A percentile compares a stretch with the other conserved stretches of the same genome.
phyloP scores from a whole-genome alignment of 2,797 vertebrate genomes.

The Numenius phaeopus region DNA sequence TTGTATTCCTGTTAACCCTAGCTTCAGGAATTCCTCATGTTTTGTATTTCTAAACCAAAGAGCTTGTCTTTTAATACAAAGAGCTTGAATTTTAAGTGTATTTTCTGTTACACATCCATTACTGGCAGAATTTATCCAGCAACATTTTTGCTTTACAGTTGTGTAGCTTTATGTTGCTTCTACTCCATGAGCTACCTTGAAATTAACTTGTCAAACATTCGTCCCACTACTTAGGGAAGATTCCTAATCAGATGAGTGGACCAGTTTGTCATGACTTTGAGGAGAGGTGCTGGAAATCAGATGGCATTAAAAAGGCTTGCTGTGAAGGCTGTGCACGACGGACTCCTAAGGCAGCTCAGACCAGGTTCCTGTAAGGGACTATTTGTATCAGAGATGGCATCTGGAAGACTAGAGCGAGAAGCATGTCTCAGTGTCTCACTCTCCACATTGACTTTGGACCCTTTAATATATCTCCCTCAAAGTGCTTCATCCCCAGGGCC shows the following conservation, averaged over 20 bases:
- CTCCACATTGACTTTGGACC: neutral
- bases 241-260: conserved; percentile 29
- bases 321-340: neutral
- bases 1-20: conserved; percentile 20
- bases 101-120: conserved; percentile 49
- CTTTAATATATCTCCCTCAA: neutral
- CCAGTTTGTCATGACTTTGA: conserved; percentile 7
- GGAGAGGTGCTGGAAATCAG: neutral
- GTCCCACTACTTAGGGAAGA: neutral
- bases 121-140: conserved; percentile 42
- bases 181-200: conserved; percentile 56
- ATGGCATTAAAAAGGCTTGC: neutral
- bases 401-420: neutral
- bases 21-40: neutral
- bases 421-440: accelerated
- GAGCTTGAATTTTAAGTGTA: conserved; percentile 40
- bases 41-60: conserved; percentile 1
- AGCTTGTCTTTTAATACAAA: conserved; percentile 19
- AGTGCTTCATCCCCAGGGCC: neutral
- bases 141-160: conserved; percentile 13
- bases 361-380: neutral
- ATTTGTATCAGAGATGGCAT: neutral
- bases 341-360: neutral
- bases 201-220: conserved; percentile 50
- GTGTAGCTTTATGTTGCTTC: neutral